Base-by-base conservation (phyloP, 2,888 invertebrate species). In the Pheosia tremula region DNA sequence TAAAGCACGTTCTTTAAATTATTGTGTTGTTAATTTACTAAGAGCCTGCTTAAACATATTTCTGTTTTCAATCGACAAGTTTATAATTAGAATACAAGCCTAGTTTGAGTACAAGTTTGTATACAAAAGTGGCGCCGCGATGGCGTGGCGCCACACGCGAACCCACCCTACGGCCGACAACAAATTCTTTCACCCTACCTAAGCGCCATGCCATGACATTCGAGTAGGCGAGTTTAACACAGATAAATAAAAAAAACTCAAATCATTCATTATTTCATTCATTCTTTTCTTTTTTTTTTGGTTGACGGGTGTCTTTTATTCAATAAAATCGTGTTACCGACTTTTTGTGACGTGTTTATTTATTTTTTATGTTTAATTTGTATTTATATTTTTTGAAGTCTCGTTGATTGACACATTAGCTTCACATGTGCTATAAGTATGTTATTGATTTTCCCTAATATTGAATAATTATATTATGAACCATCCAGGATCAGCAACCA, bases 91-190 rank as follows among this genome's bases (percentile, higher is more conserved):
- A 72, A 60, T 60, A 62, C 69, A 67, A 69, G 59, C 72, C 75
- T 71, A 49, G 49, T 47, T 63, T 59, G 57, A 54, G 57, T 69
- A 72, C 61, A 64, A 57, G 61, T 67, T 75, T 75, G 74, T 75
- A 66, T 68, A 75, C 66, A 68, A 70, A 66, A 69, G 58, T 66
- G 71, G 73, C 78, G 84, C 64, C 83, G 67, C 64, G 62, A 59
- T 72, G 84, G 79, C 86, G 85, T 74, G 84, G 80, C 86, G 86
- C 86, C 86, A 73, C 86, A 86, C 85, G 86, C 86, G 70, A 84
- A 62, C 61, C 68, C 72, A 72, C 77, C 80, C 79, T 75, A 52
- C 64, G 6, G 66, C 68, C 70, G 57, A 67, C 64, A 58, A 71
- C 68, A 74, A 73, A 76, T 71, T 67, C 69, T 63, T 78, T 71